These are phyloP conservation scores for Salvelinus namaycush DNA, from an alignment of 2,113 vertebrate species.

Conservation along the genomic window DNA sequence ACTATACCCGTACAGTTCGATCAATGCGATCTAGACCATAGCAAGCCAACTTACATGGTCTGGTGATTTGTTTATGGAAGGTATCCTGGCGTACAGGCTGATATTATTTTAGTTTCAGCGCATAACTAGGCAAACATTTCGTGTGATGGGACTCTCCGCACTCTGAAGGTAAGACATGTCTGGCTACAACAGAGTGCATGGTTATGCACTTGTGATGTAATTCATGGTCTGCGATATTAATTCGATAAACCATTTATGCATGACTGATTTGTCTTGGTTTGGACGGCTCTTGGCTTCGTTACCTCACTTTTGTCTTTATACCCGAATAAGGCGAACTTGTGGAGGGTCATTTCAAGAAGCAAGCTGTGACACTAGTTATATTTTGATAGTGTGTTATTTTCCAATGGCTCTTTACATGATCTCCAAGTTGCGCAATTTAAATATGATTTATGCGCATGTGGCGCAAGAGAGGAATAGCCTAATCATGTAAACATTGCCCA, in stretches of 20 bases:
- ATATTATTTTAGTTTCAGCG: background rate
- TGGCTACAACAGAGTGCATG: background rate
- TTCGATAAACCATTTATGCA: background rate
- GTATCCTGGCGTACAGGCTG: background rate
- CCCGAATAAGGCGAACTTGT: too few species aligned
- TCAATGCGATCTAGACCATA: too few species aligned
- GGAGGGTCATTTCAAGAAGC: too few species aligned
- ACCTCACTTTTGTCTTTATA: too few species aligned
- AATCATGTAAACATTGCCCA: background rate
- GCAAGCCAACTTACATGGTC: background rate
- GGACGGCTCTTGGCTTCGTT: background rate
- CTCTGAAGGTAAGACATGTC: conserved; percentile 61
- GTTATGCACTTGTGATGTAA: background rate
- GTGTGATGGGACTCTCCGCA: conserved; percentile 49
- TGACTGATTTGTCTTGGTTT: background rate
- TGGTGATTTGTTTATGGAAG: background rate
- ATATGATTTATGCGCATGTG: background rate
- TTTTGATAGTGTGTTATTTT: too few species aligned
- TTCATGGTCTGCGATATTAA: background rate
- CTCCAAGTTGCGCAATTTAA: background rate
- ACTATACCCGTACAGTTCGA: background rate
- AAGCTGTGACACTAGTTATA: too few species aligned
- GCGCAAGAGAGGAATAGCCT: background rate
- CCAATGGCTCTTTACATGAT: background rate
- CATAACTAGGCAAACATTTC: conserved; percentile 7